phyloP scores from a whole-genome alignment of 2,797 vertebrate genomes.

The Smutsia temminckii region DNA sequence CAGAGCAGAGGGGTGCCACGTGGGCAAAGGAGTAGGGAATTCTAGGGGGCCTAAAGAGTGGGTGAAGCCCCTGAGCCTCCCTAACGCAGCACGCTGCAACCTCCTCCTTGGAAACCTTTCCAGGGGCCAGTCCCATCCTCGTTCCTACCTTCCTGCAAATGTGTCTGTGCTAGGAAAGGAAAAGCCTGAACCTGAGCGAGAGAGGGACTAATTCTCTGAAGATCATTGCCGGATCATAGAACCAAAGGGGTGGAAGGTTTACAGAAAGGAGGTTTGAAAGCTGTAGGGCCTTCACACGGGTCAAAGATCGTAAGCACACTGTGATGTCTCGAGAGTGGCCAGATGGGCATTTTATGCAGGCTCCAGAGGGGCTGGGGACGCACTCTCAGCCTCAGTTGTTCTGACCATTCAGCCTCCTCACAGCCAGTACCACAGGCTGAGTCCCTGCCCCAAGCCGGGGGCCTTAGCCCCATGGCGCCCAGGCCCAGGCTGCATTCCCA shows the following conservation, averaged over 20 bases:
- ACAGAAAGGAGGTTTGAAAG: not conserved
- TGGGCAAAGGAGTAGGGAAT: not conserved
- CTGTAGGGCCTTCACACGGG: not conserved
- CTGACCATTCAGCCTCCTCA: not conserved
- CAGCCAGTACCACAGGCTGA: not conserved
- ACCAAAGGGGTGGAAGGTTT: not conserved
- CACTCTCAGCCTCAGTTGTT: constrained; percentile 50
- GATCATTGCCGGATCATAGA: not conserved
- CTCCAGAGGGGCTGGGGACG: constrained; percentile 58
- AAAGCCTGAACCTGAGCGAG: not conserved
- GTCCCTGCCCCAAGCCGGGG: not conserved
- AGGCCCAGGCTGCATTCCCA: not conserved
- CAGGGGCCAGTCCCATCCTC: not conserved
- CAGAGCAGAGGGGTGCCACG: not conserved
- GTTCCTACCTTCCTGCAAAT: not conserved
- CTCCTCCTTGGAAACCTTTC: not conserved
- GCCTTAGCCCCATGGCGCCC: not conserved
- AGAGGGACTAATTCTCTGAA: not conserved
- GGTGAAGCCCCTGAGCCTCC: not conserved
- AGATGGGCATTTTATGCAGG: not conserved
- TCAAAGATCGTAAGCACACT: not conserved
- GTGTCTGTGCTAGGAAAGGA: not conserved
- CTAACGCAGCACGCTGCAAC: not conserved
- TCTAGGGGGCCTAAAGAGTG: not conserved
- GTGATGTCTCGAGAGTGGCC: fast-evolving